Evolutionary conservation across 2,113 vertebrate genomes (phyloP).

Genomic region (Lethenteron reissneri): DNA sequence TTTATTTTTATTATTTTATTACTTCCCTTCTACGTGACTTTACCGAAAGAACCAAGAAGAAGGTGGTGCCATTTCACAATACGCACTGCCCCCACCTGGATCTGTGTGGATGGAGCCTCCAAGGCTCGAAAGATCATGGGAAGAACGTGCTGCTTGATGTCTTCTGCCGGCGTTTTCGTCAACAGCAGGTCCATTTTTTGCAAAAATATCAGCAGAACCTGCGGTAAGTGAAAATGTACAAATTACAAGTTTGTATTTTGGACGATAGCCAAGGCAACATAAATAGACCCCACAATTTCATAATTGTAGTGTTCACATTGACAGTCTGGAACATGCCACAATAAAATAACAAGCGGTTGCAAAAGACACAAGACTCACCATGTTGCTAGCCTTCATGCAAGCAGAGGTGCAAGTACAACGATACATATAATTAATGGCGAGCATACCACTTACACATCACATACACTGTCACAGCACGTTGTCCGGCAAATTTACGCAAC

Average conservation of each 20-base stretch:
- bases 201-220: constrained; percentile 93
- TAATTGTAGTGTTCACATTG: background rate
- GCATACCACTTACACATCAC: too few species aligned
- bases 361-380: constrained; percentile 50
- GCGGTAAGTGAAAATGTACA: constrained; percentile 1
- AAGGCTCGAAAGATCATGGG: constrained; percentile 93
- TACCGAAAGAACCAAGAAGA: too few species aligned
- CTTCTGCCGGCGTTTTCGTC: constrained; percentile 81
- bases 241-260: too few species aligned
- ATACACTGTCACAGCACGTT: too few species aligned
- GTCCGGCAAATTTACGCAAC: too few species aligned
- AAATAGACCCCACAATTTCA: too few species aligned
- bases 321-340: background rate
- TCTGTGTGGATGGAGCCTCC: constrained; percentile 88
- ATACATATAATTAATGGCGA: too few species aligned
- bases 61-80: background rate
- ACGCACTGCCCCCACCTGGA: constrained; percentile 41
- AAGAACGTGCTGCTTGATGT: constrained; percentile 76
- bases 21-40: too few species aligned
- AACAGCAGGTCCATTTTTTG: constrained; percentile 98
- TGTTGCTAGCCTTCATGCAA: constrained; percentile 98
- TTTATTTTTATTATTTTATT: too few species aligned
- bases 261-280: too few species aligned
- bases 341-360: background rate
- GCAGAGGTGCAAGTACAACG: constrained; percentile 22